A percentile compares a stretch with the other conserved stretches of the same genome.
These are phyloP conservation scores for Dolichopus griseipennis DNA, from an alignment of 2,888 invertebrate genomes.

Conservation along the genomic window DNA sequence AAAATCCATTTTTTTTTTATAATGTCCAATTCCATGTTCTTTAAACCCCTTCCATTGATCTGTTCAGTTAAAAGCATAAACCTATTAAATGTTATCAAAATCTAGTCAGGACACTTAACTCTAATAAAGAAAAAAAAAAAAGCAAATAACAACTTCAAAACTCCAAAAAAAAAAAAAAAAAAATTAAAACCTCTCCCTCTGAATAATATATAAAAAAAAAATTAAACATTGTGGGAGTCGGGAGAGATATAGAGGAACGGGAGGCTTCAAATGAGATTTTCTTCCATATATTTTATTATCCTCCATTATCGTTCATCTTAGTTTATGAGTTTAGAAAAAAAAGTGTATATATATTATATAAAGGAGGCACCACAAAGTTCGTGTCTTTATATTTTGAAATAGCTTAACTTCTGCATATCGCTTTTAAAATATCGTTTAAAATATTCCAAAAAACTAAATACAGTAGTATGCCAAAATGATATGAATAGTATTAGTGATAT, in stretches of 20 bases:
- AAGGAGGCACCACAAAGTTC: conserved; percentile 1
- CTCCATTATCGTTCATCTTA: conserved; percentile 4
- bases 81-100: conserved; percentile 1
- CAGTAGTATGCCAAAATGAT: no score
- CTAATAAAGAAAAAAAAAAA: not conserved
- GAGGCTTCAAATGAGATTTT: not conserved
- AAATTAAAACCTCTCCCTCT: not conserved
- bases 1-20: not conserved
- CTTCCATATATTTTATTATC: not conserved
- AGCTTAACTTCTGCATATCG: no score
- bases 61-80: not conserved
- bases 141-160: not conserved
- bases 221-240: not conserved
- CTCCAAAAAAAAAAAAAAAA: no score
- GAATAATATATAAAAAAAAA: not conserved
- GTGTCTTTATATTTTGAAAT: no score
- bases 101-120: conserved; percentile 6
- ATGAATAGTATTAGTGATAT: no score
- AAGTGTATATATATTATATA: no score
- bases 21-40: not conserved
- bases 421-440: no score
- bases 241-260: not conserved
- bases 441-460: no score
- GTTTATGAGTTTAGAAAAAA: not conserved
- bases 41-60: no score